Evolutionary conservation across 2,797 vertebrate species (phyloP), one percentile per base, ranked within the genome.

Genomic region (Caiman crocodilus): DNA sequence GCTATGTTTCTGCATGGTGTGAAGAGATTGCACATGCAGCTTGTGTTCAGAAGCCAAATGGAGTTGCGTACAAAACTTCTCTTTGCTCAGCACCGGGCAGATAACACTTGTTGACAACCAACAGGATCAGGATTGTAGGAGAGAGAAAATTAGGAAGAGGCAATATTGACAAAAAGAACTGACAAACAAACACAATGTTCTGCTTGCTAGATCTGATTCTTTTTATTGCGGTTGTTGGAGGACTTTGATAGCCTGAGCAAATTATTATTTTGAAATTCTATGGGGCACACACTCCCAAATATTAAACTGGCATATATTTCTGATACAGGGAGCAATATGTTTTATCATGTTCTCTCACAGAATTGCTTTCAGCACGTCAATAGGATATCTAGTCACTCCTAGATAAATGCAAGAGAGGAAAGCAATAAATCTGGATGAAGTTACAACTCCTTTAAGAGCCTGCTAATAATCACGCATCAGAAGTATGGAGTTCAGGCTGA

Each of bases 261-360:
- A 89, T 91, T 76, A 84, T 58, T 83, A 90, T 87, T 90, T 75
- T 85, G 65, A 8, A 59, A 86, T 83, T 69, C 79, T 35, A 82
- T 85, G 55, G 12, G 25, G 57, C 17, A 35, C 23, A 13, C 14
- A 5, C 17, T 58, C 9, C 65, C 82, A 92, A 84, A 76, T 82
- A 67, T 91, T 75, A 85, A 90, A 85, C n/a, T 35, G 78, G 25
- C 20, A 32, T 82, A 13, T 74, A 89, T 61, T 95, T 87, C 65
- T 84, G 64, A 85, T 58, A 80, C 17, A 64, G 2, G 28, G 21
- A 85, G 57, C 9, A 21, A 14, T 32, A 5, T 69, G 26, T 86
- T 93, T 82, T 75, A 89, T 25, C 32, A 28, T 4, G 1, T 12
- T 80, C 14, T 18, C 18, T 87, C 84, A 6, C 61, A 95, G 76